Base-by-base conservation (phyloP, 2,888 invertebrate genomes). In the Monopis laevigella region DNA sequence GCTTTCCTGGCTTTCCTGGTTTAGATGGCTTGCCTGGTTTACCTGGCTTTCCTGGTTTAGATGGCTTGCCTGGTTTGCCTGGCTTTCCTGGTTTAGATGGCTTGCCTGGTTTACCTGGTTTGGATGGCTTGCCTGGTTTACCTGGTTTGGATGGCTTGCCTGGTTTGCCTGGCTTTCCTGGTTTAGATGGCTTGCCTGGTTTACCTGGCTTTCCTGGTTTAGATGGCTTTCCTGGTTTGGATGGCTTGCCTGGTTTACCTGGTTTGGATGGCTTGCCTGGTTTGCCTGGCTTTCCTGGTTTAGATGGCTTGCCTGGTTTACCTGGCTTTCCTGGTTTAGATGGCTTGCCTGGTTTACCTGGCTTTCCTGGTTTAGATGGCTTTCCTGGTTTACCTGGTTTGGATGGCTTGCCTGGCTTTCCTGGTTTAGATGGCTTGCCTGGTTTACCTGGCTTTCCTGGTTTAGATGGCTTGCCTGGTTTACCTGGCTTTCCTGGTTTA, bases 401-500 rank as follows among this genome's bases (percentile, higher is more conserved):
- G 6, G 32, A 36, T 39, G 41, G 34, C 7, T 41, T 8, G 1
- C 19, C 21, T 19, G 36, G 36, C 12, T 35, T 11, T 13, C 18
- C 35, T 35, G 35, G 35, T 7, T 17, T 3, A 17, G 16, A 6
- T 35, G 16, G 35, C n/a, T 8, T 6, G 1, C 3, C 35, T 16
- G 35, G 19, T 4, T 12, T 17, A 2, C 29, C 24, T 40, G 43
- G 43, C 2, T n/a, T 12, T 7, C 17, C 40, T 38, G 29, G 29
- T 2, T 14, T 36, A 2, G 4, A 19, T 35, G 43, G 42, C 4
- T 14, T 17, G 2, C 26, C 39, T 43, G 85, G 85, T 24, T 50
- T 75, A 12, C 66, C 75, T 1, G 71, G 71, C 11, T 55, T 56
- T 2, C 55, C 67, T 40, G 68, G 69, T 14, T 54, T 55, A 2